Evolutionary conservation across 53 echinoderm and acorn worm genomes (phyloP), one percentile per base, ranked within the genome.

Genomic region (Holothuria leucospilota): DNA sequence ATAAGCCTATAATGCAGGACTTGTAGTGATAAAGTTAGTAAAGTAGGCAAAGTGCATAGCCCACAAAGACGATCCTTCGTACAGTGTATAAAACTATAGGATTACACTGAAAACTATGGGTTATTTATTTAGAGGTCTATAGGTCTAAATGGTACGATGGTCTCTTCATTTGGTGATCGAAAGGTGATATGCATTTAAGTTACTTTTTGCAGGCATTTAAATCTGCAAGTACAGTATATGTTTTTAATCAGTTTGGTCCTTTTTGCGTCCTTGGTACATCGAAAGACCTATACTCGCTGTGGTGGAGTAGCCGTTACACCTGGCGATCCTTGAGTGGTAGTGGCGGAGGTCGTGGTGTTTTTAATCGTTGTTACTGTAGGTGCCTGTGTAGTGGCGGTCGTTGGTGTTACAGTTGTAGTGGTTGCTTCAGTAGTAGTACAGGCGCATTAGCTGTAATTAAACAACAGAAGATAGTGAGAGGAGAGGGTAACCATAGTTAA

Each of bases 271-370:
- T 5, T 56, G 5, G 56, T 15, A 49, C 18, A 56, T 56, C 13
- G 8, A 15, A 18, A 16, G 51, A 51, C 24, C 80, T 27, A 29
- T 62, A 62, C 80, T 38, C 34, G 34, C 10, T 34, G 59, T 14
- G 80, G 62, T 26, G 61, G 34, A 18, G 16, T 56, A 52, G 56
- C 58, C 8, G 78, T 78, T 53, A 53, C 56, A 3, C 30, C 52
- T 52, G 78, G 51, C 2, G 59, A 34, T 6, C 51, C 25, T 15
- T 59, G 60, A 14, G 80, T 80, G 61, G 80, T 80, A 26, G 61
- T 62, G 60, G 80, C 80, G 10, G 80, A 58, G 29, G 80, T 80
- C 21, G 80, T 15, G 10, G 80, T 80, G 24, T 62, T 80, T 38
- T 80, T 13, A 59, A 80, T 80, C 13, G 80, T 80, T 29, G 80